A percentile compares a stretch with the other conserved stretches of the same genome.
Conservation (phyloP, 2,113 vertebrate species). For the Notarius quadriscutis region DNA sequence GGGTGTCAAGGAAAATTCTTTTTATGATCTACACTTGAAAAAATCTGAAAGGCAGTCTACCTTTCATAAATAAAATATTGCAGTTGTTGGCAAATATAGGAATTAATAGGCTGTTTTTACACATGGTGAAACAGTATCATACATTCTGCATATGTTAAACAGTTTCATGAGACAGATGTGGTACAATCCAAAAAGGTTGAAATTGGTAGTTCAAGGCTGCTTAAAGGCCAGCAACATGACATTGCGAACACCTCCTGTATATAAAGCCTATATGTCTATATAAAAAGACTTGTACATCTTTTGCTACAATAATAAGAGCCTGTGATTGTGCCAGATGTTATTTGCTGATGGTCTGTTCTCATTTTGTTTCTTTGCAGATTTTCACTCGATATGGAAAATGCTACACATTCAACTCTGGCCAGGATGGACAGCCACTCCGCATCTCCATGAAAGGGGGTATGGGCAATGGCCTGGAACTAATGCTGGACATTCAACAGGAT, state of each 20-base stretch:
- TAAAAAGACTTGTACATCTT: not conserved
- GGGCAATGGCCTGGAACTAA: constrained; percentile 96
- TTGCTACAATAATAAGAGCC: not conserved
- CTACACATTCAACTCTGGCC: constrained; percentile 95
- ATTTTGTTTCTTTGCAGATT: constrained; percentile 77
- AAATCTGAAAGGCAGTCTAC: too few species aligned
- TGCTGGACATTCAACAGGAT: constrained; percentile 98
- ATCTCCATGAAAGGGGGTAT: constrained; percentile 95
- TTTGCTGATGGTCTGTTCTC: not conserved
- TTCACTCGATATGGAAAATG: constrained; percentile 98
- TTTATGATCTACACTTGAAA: too few species aligned
- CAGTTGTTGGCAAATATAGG: not conserved
- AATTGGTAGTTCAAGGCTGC: constrained; percentile 1
- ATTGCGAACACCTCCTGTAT: not conserved
- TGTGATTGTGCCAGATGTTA: not conserved
- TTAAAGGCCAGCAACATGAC: not conserved
- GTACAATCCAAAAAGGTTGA: not conserved
- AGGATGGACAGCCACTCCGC: constrained; percentile 83
- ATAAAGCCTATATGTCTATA: not conserved
- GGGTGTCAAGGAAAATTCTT: too few species aligned
- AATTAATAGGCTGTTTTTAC: not conserved
- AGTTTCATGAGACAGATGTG: not conserved
- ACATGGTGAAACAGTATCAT: not conserved
- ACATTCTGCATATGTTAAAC: not conserved
- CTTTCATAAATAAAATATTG: not conserved